Base-by-base conservation (phyloP, 2,888 invertebrate genomes). In the Silvanus unidentatus region DNA sequence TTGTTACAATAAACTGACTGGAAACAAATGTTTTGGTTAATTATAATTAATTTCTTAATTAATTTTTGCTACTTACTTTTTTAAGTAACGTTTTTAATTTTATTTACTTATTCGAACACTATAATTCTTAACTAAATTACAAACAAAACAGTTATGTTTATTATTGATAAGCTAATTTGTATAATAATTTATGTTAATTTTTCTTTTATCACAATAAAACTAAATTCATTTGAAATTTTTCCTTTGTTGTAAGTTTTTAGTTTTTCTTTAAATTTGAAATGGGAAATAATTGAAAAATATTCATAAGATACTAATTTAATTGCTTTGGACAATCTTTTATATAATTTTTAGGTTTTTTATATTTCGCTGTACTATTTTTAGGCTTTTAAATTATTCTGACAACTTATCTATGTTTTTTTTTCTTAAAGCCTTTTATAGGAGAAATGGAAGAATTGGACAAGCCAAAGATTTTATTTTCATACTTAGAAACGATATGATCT, bases 361-460 rank as follows among this genome's bases (percentile, higher is more conserved):
- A 52, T 57, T 62, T 63, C 59, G 61, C 63, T 63, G 60, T 61
- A 55, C 57, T 60, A 59, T 59, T 53, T 37, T 54, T 58, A 62
- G 60, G 58, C 62, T 60, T 55, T 61, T 48, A 48, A 48, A 52
- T 43, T 45, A 49, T 12, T 32, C 32, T 32, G 32, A 32, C 32
- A 32, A 32, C 32, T 32, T 32, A 32, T 32, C 32, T 32, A 32
- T 32, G n/a, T 32, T 32, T 32, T 32, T 12, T 42, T 47, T 52
- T 48, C 42, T 48, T 49, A 52, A 50, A 52, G 52, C 53, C 48
- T 48, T 54, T 49, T 44, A 32, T 32, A 12, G 11, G 32, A 52
- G 55, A 53, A 59, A 53, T 58, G 65, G 65, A 66, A 67, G 67
- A 63, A 62, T 62, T 49, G 59, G 59, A 62, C 57, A 65, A 65